A percentile compares a stretch with the other conserved stretches of the same genome.
Evolutionary conservation across 2,797 vertebrate species (phyloP).

Genomic region (Chiroxiphia lanceolata): DNA sequence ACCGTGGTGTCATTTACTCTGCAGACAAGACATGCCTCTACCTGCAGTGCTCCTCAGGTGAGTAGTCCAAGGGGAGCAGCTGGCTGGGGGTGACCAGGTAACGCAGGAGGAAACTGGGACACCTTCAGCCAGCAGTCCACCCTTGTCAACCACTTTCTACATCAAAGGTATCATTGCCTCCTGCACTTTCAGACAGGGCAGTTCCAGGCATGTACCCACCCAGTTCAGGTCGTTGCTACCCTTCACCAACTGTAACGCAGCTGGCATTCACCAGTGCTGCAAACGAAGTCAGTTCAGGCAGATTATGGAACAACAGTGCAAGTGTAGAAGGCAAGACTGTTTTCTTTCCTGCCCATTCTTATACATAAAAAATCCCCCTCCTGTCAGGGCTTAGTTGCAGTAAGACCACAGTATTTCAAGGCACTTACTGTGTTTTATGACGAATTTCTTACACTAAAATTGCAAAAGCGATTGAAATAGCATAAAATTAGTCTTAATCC

Average conservation of each 20-base stretch:
- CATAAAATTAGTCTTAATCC: not conserved
- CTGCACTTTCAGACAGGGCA: not conserved
- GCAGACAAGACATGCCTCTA: not conserved
- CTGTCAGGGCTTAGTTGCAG: not conserved
- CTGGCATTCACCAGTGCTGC: not conserved
- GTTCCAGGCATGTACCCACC: not conserved
- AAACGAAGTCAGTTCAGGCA: not conserved
- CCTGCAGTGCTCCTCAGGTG: not conserved
- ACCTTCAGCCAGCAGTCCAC: not conserved
- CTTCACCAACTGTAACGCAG: rapidly evolving
- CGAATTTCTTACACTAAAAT: not conserved
- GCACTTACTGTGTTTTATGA: not conserved
- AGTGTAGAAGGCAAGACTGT: rapidly evolving
- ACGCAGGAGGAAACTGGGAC: not conserved
- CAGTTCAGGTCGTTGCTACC: too few species aligned
- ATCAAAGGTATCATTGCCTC: not conserved
- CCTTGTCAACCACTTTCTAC: not conserved
- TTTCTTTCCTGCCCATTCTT: not conserved
- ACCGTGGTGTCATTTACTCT: too few species aligned
- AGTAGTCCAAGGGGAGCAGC: not conserved
- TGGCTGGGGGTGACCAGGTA: not conserved
- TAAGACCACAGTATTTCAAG: not conserved
- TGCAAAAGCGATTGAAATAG: not conserved
- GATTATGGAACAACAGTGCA: rapidly evolving
- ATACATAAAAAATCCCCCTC: not conserved